Base-by-base conservation (phyloP, 64 coral and sea anemone species). In the Dendrophyllia cribrosa region DNA sequence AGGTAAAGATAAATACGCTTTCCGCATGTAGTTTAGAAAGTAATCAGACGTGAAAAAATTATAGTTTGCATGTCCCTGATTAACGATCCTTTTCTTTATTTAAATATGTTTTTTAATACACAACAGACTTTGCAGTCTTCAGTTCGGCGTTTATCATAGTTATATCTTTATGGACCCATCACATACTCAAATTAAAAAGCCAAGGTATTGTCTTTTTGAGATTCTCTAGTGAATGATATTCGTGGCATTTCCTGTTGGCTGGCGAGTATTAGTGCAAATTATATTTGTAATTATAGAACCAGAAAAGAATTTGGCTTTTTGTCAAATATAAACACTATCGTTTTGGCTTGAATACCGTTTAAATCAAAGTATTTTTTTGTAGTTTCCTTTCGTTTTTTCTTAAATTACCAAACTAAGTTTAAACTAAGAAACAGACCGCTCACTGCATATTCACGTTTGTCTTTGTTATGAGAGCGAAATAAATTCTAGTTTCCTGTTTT, bases 261-360 rank as follows among this genome's bases (percentile, higher is more conserved):
- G 79, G 43, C 79, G 59, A 48, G 79, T 83, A 83, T 83, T 66
- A 83, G 79, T 46, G 79, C 43, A 83, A 83, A 83, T 83, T 83
- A 66, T 83, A 83, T 83, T 66, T 65, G 79, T 48, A 83, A 83
- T 83, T 65, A 83, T 83, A 83, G 79, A 80, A 63, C 59, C 59
- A 63, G 59, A 83, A 64, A 83, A 45, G 13, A 45, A 66, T 83
- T 66, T 83, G 79, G 79, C 59, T 34, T 66, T 43, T 83, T 47
- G 59, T 83, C 43, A 83, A 83, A 83, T 47, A 17, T 20, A 49
- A 83, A 17, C 79, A 59, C 7, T 46, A 47, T 65, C 14, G 17
- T 65, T 83, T 66, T 64, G 34, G 9, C 59, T 65, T 83, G 13
- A 65, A 65, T 20, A 11, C 7, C 17, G 44, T 64, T 79, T 56